Conservation (phyloP, 2,113 vertebrate genomes). For the Aviceda subcristata region DNA sequence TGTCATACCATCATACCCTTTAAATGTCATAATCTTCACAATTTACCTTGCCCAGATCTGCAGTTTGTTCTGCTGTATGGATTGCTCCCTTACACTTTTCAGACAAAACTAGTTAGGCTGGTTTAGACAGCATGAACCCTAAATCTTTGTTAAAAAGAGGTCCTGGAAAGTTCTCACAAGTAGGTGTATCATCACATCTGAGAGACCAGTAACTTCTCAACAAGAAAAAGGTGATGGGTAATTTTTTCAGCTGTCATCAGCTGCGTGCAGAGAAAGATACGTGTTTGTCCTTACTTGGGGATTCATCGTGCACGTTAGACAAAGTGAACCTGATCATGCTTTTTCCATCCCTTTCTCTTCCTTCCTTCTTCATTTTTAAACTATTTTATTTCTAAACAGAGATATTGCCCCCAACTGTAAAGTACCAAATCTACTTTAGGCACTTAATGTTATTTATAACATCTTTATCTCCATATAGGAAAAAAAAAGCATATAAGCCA, state of each 20-base stretch:
- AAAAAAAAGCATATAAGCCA: not conserved
- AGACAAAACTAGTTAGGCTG: not conserved
- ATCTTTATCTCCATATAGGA: not conserved
- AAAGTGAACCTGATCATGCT: not conserved
- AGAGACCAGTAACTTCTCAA: not conserved
- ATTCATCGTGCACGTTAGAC: accelerated
- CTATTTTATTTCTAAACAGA: not conserved
- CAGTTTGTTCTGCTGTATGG: not conserved
- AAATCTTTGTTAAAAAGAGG: not conserved
- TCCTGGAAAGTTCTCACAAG: not conserved
- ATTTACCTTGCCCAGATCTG: not conserved
- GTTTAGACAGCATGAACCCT: not conserved
- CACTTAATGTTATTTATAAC: not conserved
- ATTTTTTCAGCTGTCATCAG: not conserved
- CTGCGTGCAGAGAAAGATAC: not conserved
- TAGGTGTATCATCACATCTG: not conserved
- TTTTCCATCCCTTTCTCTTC: not conserved
- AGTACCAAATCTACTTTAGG: not conserved
- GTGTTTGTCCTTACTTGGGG: not conserved
- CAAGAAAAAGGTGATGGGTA: not conserved
- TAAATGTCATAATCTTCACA: not conserved
- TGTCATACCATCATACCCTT: not conserved
- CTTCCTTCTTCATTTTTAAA: not conserved
- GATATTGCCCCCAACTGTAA: not conserved
- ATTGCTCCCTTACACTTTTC: not conserved